Evolutionary conservation across 2,797 vertebrate genomes (phyloP).

Genomic region (Apodemus agrarius): DNA sequence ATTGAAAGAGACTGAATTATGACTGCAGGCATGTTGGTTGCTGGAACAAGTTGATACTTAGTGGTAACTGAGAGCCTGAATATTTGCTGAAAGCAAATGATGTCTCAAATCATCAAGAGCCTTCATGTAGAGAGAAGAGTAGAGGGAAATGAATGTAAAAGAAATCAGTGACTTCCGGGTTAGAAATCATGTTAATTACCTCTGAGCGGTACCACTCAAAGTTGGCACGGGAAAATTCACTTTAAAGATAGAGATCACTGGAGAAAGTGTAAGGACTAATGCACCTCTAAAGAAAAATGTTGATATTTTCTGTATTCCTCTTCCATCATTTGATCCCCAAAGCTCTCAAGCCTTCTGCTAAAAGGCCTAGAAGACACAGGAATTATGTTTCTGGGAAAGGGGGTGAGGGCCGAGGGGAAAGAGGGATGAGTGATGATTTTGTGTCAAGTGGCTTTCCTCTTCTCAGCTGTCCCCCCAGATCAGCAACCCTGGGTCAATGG

Average conservation of each 20-base stretch:
- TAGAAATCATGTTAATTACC: neutral
- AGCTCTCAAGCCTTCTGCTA: neutral
- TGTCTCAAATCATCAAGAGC: neutral
- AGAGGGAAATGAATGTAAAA: neutral
- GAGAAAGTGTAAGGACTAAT: neutral
- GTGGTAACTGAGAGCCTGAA: neutral
- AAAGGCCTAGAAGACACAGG: neutral
- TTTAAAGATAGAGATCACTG: neutral
- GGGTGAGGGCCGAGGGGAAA: too few relatives aligned
- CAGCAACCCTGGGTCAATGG: conserved; percentile 71
- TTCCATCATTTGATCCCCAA: neutral
- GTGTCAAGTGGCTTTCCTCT: neutral
- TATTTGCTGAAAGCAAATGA: neutral
- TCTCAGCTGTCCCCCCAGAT: conserved; percentile 74
- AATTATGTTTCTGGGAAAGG: neutral
- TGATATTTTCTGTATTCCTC: neutral
- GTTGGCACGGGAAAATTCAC: neutral
- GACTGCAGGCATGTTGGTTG: neutral
- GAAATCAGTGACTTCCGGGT: neutral
- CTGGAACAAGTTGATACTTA: neutral
- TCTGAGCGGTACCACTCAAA: neutral
- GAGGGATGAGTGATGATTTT: neutral
- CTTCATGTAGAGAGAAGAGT: neutral
- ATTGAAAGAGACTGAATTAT: neutral
- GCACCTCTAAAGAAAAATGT: neutral